A percentile compares a stretch with the other conserved stretches of the same genome.
phyloP scores from a whole-genome alignment of 2,888 invertebrate species.

The Macropis europaea region DNA sequence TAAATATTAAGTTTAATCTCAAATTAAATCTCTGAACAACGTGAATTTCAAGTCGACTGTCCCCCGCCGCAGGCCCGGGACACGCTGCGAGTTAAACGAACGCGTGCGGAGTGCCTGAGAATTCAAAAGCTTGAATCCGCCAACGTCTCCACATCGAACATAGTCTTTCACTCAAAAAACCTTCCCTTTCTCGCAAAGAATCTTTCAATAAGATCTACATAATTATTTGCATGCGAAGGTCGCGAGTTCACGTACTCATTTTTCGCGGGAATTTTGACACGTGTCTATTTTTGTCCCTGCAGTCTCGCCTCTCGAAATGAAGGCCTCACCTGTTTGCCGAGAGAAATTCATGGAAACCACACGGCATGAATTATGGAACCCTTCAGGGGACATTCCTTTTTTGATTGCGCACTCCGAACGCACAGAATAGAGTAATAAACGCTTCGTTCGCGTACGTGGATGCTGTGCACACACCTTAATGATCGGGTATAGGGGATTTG shows the following conservation, averaged over 20 bases:
- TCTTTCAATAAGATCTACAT: too few species aligned
- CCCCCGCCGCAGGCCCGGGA: background rate
- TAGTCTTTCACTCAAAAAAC: too few species aligned
- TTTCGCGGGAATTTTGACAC: background rate
- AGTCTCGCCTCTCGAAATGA: background rate
- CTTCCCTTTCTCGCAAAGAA: too few species aligned
- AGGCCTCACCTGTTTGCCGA: slow-evolving; percentile 1
- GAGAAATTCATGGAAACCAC: slow-evolving; percentile 24
- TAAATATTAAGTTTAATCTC: slow-evolving; percentile 52
- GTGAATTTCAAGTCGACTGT: slow-evolving; percentile 34
- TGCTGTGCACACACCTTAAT: slow-evolving; percentile 32
- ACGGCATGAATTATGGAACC: slow-evolving; percentile 34
- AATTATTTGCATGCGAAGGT: too few species aligned
- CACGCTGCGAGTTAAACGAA: background rate
- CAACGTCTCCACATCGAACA: too few species aligned
- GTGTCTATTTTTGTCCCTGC: background rate
- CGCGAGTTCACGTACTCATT: background rate
- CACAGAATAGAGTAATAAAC: slow-evolving; percentile 35
- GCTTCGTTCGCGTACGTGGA: slow-evolving; percentile 20
- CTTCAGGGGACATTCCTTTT: slow-evolving; percentile 14
- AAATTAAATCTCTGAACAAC: slow-evolving; percentile 48
- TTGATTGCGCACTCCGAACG: slow-evolving; percentile 22
- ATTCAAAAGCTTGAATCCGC: background rate
- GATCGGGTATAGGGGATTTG: slow-evolving; percentile 38
- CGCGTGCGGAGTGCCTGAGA: background rate